A percentile compares a stretch with the other conserved stretches of the same genome.
phyloP scores from a whole-genome alignment of 2,113 vertebrate species.

The Carlito syrichta region DNA sequence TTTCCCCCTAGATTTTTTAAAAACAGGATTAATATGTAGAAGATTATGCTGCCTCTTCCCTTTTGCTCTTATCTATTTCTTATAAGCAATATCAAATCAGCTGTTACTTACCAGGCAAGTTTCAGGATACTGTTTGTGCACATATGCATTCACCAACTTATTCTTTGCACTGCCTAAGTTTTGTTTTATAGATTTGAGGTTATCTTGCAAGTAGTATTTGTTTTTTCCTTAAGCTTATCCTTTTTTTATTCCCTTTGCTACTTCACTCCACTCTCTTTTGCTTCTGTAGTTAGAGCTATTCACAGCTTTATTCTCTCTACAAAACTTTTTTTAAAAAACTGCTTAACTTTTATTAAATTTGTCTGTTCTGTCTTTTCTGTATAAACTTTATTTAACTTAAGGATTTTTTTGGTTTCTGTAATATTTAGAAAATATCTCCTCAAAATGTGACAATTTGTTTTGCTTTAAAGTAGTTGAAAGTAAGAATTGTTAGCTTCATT shows the following conservation, averaged over 20 bases:
- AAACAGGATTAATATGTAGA: slow-evolving; percentile 71
- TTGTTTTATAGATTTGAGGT: slow-evolving; percentile 48
- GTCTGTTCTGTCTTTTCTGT: slow-evolving; percentile 8
- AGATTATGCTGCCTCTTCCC: slow-evolving; percentile 68
- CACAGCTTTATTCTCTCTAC: slow-evolving; percentile 39
- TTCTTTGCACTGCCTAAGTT: slow-evolving; percentile 63
- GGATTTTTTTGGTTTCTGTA: not conserved
- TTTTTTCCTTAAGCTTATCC: slow-evolving; percentile 14
- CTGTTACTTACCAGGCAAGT: slow-evolving; percentile 60
- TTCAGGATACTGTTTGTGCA: slow-evolving; percentile 56
- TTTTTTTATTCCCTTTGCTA: slow-evolving; percentile 45
- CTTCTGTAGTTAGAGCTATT: not conserved
- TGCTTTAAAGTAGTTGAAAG: not conserved
- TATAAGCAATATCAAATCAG: slow-evolving; percentile 66
- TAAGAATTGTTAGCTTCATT: slow-evolving; percentile 34
- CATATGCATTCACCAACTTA: slow-evolving; percentile 50
- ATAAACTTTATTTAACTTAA: not conserved
- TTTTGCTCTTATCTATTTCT: slow-evolving; percentile 64
- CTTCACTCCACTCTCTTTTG: slow-evolving; percentile 35
- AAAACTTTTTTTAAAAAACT: not conserved
- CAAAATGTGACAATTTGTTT: not conserved
- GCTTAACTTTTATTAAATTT: not conserved
- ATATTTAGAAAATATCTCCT: not conserved
- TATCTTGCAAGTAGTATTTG: slow-evolving; percentile 46
- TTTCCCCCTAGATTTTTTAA: slow-evolving; percentile 49